Evolutionary conservation across 2,888 invertebrate species (phyloP).

Genomic region (Muscina levida): DNA sequence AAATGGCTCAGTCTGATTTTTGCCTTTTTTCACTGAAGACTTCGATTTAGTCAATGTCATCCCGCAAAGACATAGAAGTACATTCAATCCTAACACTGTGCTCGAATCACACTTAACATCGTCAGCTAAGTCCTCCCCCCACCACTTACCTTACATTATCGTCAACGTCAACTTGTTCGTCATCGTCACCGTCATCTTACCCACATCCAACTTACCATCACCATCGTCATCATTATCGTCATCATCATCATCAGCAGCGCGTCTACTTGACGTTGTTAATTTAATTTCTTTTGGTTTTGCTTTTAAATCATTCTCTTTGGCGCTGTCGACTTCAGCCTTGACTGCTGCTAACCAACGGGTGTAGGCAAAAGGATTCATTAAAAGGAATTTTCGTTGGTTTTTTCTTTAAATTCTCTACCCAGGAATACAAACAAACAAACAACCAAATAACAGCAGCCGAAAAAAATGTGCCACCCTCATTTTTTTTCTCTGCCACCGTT

Average conservation of each 20-base stretch:
- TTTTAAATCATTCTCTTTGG: constrained; percentile 48
- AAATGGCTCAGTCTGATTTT: no score
- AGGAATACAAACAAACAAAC: constrained; percentile 25
- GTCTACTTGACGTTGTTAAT: constrained; percentile 59
- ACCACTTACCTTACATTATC: no score
- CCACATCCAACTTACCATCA: not conserved
- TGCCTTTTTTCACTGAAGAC: no score
- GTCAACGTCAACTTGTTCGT: constrained; percentile 18
- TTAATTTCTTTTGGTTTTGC: constrained; percentile 65
- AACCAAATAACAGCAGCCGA: not conserved
- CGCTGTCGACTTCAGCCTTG: constrained; percentile 10
- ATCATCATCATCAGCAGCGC: constrained; percentile 22
- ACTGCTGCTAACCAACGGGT: constrained; percentile 53
- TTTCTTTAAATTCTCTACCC: constrained; percentile 45
- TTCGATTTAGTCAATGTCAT: no score
- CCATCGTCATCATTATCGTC: constrained; percentile 17
- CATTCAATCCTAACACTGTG: no score
- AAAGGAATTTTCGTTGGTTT: constrained; percentile 41
- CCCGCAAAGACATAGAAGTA: no score
- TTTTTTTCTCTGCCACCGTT: constrained; percentile 31
- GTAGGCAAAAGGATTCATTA: constrained; percentile 65
- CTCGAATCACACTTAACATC: no score
- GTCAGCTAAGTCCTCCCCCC: no score
- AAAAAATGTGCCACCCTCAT: constrained; percentile 64
- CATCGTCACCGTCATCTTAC: constrained; percentile 32